phyloP scores from a whole-genome alignment of 1,140 invertebrate genomes.

The Drosophila kepulauana region DNA sequence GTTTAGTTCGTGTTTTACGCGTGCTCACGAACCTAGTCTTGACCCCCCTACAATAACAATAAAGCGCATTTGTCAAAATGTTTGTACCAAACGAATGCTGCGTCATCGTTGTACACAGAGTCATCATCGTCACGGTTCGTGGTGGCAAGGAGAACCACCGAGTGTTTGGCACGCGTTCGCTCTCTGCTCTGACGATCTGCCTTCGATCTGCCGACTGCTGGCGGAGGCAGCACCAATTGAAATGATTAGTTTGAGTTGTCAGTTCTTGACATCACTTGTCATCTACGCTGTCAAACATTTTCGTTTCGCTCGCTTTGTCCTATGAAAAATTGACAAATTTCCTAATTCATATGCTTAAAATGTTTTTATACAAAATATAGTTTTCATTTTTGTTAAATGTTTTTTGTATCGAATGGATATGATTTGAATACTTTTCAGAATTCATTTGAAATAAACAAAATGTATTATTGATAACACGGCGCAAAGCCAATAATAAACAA shows the following conservation, averaged over 20 bases:
- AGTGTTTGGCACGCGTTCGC: conserved; percentile 70
- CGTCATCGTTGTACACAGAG: conserved; percentile 18
- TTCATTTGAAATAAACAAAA: no score
- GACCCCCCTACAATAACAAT: background rate
- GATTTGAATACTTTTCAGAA: no score
- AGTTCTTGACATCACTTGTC: conserved; percentile 77
- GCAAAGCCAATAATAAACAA: background rate
- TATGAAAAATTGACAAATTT: conserved; percentile 74
- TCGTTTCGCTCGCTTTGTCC: conserved; percentile 53
- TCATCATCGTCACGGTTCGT: conserved; percentile 56
- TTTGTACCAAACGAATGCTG: conserved; percentile 39
- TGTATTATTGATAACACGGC: no score
- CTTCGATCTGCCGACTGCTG: conserved; percentile 8
- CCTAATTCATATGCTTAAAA: conserved; percentile 26
- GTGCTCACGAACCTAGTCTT: background rate
- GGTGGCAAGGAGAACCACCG: conserved; percentile 17
- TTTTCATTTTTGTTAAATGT: background rate
- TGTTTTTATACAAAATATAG: background rate
- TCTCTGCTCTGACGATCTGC: conserved; percentile 46
- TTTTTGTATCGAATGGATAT: background rate
- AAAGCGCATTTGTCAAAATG: conserved; percentile 26
- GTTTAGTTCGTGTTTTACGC: background rate
- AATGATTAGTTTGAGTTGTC: conserved; percentile 81
- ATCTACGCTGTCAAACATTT: conserved; percentile 79
- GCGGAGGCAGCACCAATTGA: conserved; percentile 43